phyloP scores from a whole-genome alignment of 2,113 vertebrate genomes.

The Corythornis vintsioides region DNA sequence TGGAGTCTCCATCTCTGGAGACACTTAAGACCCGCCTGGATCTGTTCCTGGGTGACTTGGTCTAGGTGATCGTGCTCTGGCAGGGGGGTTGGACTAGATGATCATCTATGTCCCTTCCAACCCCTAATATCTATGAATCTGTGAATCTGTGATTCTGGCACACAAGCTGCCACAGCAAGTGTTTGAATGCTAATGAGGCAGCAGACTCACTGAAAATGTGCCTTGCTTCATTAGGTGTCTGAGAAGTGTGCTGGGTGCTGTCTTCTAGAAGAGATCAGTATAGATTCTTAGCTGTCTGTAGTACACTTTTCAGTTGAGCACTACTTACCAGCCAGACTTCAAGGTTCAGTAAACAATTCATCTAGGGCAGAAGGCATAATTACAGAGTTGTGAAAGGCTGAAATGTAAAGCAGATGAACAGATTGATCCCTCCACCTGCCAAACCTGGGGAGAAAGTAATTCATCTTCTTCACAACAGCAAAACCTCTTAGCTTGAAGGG shows the following conservation, averaged over 20 bases:
- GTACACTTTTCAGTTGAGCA: background rate
- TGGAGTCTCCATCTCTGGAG: too few relatives aligned
- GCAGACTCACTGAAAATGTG: background rate
- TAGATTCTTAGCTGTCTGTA: background rate
- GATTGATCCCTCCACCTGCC: constrained; percentile 9
- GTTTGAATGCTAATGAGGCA: background rate
- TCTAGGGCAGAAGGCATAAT: background rate
- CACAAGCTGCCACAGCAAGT: background rate
- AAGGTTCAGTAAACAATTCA: constrained; percentile 32
- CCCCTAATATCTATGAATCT: too few relatives aligned
- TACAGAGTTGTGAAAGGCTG: background rate
- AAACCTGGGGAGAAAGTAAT: background rate
- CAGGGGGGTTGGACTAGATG: too few relatives aligned
- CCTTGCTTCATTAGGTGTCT: background rate
- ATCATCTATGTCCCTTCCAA: too few relatives aligned
- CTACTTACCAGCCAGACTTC: constrained; percentile 13
- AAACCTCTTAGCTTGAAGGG: background rate
- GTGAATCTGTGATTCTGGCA: background rate
- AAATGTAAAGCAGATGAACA: constrained; percentile 1
- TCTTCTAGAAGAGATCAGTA: background rate
- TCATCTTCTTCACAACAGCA: background rate
- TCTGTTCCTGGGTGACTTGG: too few relatives aligned
- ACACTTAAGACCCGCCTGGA: too few relatives aligned
- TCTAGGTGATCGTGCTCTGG: too few relatives aligned
- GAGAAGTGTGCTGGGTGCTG: background rate